phyloP scores from a whole-genome alignment of 2,797 vertebrate genomes.

The Chaetodon trifasciatus region DNA sequence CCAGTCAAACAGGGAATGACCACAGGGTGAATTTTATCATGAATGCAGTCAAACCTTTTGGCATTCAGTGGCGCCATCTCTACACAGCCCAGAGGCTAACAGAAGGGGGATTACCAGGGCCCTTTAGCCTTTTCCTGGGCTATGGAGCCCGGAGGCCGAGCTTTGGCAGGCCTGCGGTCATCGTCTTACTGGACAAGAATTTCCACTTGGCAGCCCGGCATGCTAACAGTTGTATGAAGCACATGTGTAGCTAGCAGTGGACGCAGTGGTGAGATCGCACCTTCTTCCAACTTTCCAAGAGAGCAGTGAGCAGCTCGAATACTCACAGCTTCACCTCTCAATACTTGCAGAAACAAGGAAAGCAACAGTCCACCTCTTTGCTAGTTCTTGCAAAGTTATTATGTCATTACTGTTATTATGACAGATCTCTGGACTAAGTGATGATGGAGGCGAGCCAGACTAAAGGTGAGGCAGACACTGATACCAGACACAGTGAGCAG shows the following conservation, averaged over 20 bases:
- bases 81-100: constrained; percentile 49
- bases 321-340: not conserved
- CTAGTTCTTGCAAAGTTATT: constrained; percentile 11
- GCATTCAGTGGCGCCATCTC: constrained; percentile 42
- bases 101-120: constrained; percentile 61
- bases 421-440: constrained; percentile 1
- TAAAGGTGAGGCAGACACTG: constrained; percentile 39
- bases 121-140: constrained; percentile 43
- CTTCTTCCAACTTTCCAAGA: constrained; percentile 29
- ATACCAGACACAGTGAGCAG: constrained; percentile 43
- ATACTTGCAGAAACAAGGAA: constrained; percentile 6
- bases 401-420: constrained; percentile 26
- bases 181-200: constrained; percentile 74
- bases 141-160: constrained; percentile 38
- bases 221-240: constrained; percentile 54
- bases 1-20: constrained; percentile 14
- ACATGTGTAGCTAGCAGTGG: constrained; percentile 22
- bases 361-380: not conserved
- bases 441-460: constrained; percentile 36
- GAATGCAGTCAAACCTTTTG: constrained; percentile 20
- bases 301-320: constrained; percentile 10
- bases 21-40: constrained; percentile 25
- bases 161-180: constrained; percentile 63
- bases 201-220: constrained; percentile 73
- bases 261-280: constrained; percentile 31